These are phyloP conservation scores for Australoheros facetus DNA, from an alignment of 2,797 vertebrate species.

Conservation along the genomic window DNA sequence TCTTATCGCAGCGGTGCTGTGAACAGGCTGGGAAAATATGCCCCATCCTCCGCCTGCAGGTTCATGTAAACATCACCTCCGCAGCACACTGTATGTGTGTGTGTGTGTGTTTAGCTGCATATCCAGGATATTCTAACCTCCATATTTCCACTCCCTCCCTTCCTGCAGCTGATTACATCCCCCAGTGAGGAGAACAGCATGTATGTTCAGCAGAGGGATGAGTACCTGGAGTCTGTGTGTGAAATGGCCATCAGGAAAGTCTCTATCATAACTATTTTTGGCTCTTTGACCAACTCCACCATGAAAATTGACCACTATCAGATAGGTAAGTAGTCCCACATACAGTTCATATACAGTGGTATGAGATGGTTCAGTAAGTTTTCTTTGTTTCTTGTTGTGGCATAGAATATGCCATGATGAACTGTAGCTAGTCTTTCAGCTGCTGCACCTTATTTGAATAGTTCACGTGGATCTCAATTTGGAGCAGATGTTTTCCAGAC, in stretches of 20 bases:
- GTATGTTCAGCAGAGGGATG: constrained; percentile 95
- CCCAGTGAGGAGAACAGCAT: constrained; percentile 89
- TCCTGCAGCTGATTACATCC: constrained; percentile 89
- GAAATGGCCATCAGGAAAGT: constrained; percentile 98
- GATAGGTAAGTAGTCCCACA: constrained; percentile 83
- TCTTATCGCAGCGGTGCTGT: constrained; percentile 54
- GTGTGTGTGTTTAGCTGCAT: neutral
- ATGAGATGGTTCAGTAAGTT: neutral
- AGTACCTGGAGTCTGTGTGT: constrained; percentile 97
- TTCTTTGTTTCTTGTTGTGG: neutral
- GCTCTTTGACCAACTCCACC: constrained; percentile 92
- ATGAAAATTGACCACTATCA: constrained; percentile 99
- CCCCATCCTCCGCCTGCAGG: constrained; percentile 35
- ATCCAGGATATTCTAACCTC: constrained; percentile 23
- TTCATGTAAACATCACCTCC: constrained; percentile 60
- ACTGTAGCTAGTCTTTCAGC: neutral
- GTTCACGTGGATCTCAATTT: neutral
- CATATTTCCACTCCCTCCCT: neutral
- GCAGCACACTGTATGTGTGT: constrained; percentile 5
- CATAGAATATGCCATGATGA: neutral
- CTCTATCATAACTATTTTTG: constrained; percentile 95
- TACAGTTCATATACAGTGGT: neutral
- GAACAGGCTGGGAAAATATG: constrained; percentile 44
- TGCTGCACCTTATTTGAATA: neutral
- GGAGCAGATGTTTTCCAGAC: neutral